Conservation (phyloP, 2,888 invertebrate genomes). For the Chalcis sispes region DNA sequence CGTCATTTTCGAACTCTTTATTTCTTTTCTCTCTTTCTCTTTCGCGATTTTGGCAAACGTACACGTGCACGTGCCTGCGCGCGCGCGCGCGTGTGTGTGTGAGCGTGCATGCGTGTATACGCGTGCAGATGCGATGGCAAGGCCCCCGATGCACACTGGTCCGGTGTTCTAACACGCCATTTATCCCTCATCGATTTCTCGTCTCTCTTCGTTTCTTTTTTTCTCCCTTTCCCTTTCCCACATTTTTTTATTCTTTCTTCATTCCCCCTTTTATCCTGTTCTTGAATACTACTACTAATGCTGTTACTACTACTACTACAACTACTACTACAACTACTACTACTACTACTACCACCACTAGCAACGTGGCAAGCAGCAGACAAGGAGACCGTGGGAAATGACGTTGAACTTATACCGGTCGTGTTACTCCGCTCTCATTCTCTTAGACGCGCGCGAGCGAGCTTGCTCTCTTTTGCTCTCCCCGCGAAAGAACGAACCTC, state of each 20-base stretch:
- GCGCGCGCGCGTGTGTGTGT: slow-evolving; percentile 46
- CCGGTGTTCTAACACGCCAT: slow-evolving; percentile 28
- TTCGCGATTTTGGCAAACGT: slow-evolving; percentile 48
- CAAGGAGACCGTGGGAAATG: slow-evolving; percentile 70
- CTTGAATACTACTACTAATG: neutral
- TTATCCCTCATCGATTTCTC: slow-evolving; percentile 54
- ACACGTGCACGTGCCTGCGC: slow-evolving; percentile 41
- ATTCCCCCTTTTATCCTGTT: slow-evolving; percentile 27
- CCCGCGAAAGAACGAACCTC: neutral
- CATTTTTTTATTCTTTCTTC: neutral
- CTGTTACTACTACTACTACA: neutral
- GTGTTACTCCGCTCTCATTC: slow-evolving; percentile 36
- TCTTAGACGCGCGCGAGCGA: too few relatives aligned
- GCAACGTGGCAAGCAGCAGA: slow-evolving; percentile 17
- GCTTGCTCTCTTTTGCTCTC: slow-evolving; percentile 18
- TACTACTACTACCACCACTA: slow-evolving; percentile 33
- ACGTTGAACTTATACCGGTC: slow-evolving; percentile 67
- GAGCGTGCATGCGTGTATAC: slow-evolving; percentile 20
- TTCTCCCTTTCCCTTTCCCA: slow-evolving; percentile 39
- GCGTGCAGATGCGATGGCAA: slow-evolving; percentile 40
- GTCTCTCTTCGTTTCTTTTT: slow-evolving; percentile 43
- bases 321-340: slow-evolving; percentile 38
- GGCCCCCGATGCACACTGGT: slow-evolving; percentile 21
- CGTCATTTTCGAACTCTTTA: slow-evolving; percentile 38
- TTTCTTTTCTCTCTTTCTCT: slow-evolving; percentile 5